Evolutionary conservation across 2,888 invertebrate species (phyloP), one percentile per base, ranked within the genome.

Genomic region (Dolichopus griseipennis): DNA sequence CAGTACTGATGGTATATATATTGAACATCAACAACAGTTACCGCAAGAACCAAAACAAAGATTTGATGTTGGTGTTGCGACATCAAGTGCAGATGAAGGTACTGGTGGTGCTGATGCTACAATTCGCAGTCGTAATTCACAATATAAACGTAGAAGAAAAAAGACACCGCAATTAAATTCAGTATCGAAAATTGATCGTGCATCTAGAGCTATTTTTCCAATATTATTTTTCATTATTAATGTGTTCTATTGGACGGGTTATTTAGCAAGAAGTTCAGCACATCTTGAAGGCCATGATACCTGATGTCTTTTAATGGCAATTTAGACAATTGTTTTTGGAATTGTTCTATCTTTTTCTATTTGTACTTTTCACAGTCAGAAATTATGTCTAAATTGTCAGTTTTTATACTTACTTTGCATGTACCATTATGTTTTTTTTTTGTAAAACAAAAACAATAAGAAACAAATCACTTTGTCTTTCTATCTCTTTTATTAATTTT

Each of bases 151-250:
- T 69, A 79, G 78, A 68, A 78, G 80, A 68, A 80, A 79, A 71
- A 75, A 78, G 10, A 84, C 86, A 2, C 88, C 88, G 0, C 82
- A 88, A 72, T 89, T 88, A 75, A 92, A 92, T 80, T 91, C 91
- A 34, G 91, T 92, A 3, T 91, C 91, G 69, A 89, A 90, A 81
- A 90, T 92, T 72, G 92, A 92, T 81, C 84, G 88, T 22, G 87
- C 87, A 21, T 89, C 90, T 10, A 82, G 92, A 63, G 83, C 92
- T 62, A 85, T 90, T 37, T 92, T 93, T 77, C 93, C 93, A 0
- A 75, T 91, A 67, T 84, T 88, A 64, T 93, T 92, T 79, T 77
- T 90, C 5, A 83, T 88, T 15, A 90, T 92, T 73, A 92, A 92
- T 78, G 80, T 90, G 68, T 87, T 91, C 78, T 93, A 93, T 77